Percentiles rank a stretch among this genome's conserved stretches.
Evolutionary conservation across 2,888 invertebrate species (phyloP).

Genomic region (Tetragnatha montana): DNA sequence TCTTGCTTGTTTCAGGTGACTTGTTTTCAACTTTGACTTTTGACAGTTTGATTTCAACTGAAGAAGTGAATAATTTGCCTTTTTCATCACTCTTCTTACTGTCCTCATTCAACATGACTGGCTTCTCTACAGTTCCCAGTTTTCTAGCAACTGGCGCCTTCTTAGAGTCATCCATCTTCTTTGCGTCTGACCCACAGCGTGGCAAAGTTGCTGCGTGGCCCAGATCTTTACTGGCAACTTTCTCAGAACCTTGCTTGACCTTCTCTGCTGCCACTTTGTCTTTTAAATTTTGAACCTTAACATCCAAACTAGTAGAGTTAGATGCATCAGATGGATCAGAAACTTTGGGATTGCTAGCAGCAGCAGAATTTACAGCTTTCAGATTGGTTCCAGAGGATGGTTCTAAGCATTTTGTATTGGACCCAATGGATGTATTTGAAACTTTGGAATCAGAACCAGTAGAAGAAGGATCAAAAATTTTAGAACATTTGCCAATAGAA

Average conservation of each 20-base stretch:
- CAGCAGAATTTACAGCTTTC: too few relatives aligned
- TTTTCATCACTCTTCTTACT: constrained; percentile 53
- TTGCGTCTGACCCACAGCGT: not conserved
- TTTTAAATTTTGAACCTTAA: constrained; percentile 2
- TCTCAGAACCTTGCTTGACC: constrained; percentile 20
- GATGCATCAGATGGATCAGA: constrained; percentile 2
- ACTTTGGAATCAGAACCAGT: too few relatives aligned
- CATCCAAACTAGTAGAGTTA: constrained; percentile 17
- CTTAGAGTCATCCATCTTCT: constrained; percentile 2
- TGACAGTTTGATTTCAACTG: constrained; percentile 56
- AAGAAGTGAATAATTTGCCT: constrained; percentile 51
- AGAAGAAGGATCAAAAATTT: too few relatives aligned
- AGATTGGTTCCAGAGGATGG: too few relatives aligned
- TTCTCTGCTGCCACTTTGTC: constrained; percentile 42
- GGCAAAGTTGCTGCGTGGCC: not conserved
- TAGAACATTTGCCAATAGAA: too few relatives aligned
- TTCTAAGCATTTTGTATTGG: too few relatives aligned
- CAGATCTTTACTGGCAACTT: constrained; percentile 21
- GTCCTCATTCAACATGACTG: constrained; percentile 15
- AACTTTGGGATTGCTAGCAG: not conserved
- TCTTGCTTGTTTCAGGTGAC: not conserved
- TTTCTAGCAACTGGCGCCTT: constrained; percentile 4
- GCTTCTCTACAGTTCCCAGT: constrained; percentile 43
- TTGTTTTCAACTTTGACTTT: constrained; percentile 45
- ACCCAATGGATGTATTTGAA: too few relatives aligned